Evolutionary conservation across 37 sponge, comb jelly and placozoan genomes (phyloP).

Genomic region (Tethya wilhelma): DNA sequence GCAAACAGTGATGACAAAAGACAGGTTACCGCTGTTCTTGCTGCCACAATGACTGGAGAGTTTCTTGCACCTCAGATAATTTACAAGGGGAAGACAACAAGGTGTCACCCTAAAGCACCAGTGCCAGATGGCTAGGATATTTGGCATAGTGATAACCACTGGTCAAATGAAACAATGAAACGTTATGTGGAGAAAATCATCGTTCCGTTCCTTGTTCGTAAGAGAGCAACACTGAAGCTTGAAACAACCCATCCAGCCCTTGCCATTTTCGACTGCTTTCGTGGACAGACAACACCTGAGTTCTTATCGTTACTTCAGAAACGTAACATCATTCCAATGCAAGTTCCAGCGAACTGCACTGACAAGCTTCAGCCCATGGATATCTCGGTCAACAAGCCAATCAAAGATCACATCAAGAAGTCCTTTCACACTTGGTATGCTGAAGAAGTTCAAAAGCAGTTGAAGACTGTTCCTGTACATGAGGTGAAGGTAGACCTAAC

Average conservation of each 20-base stretch:
- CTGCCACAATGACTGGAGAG: constrained; percentile 19
- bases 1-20: constrained; percentile 17
- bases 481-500: constrained; percentile 30
- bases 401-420: constrained; percentile 32
- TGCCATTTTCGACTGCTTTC: constrained; percentile 28
- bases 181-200: constrained; percentile 31
- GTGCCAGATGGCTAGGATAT: constrained; percentile 38
- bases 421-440: constrained; percentile 43
- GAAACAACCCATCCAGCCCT: background rate
- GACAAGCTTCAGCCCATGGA: constrained; percentile 35
- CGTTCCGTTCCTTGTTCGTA: constrained; percentile 11
- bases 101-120: constrained; percentile 32
- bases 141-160: constrained; percentile 38
- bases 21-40: constrained; percentile 21
- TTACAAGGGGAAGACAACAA: constrained; percentile 23
- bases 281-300: constrained; percentile 29
- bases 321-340: constrained; percentile 13
- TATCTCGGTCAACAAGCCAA: constrained; percentile 33
- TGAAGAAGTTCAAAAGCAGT: constrained; percentile 31
- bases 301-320: background rate
- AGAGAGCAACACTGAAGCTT: constrained; percentile 23
- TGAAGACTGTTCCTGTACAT: constrained; percentile 5
- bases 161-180: constrained; percentile 47
- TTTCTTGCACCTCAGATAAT: constrained; percentile 39
- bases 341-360: constrained; percentile 35